Base-by-base conservation (phyloP, 2,113 vertebrate species). In the Corynorhinus townsendii region DNA sequence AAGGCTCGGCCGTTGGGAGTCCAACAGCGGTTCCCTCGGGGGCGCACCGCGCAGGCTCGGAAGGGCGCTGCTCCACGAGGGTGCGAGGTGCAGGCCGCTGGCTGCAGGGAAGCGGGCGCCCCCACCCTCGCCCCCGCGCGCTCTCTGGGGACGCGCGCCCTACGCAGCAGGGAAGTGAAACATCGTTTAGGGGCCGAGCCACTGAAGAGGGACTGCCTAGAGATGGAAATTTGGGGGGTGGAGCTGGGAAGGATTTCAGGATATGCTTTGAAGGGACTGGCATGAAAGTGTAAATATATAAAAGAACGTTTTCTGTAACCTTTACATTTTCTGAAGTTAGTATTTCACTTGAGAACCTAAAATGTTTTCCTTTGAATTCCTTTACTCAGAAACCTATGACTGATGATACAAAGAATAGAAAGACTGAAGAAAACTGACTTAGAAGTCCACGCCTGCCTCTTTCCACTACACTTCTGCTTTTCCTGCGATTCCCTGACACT, bases 1-100 rank as follows among this genome's bases (percentile, higher is more conserved):
- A 4, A 56, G 71, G 33, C 71, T 38, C 30, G 30, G 90, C 95
- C 69, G 97, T 97, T 97, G 90, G 47, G 75, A 54, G 62, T 89
- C 11, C 5, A 9, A 15, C 26, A 35, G 33, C 30, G 10, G 88
- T 45, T 93, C 8, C 40, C 15, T 33, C 8, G 3, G 0, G 20
- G 40, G 19, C 4, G n/a, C 47, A 16, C 33, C 86, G 72, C 86
- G 94, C 91, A 35, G 82, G 54, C 45, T 30, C 43, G 1, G 30
- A 38, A 24, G 40, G 43, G 11, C 28, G 40, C 81, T 11, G 80
- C 38, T 33, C 11, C 20, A 2, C 24, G 49, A 15, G 14, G 28
- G 33, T 15, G 22, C 7, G 1, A 20, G 56, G 26, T 54, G 5
- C 4, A 0, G 1, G 52, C 14, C 33, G 11, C 5, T 0, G 4